Conservation (phyloP, 2,797 vertebrate genomes). For the Syncerus caffer region DNA sequence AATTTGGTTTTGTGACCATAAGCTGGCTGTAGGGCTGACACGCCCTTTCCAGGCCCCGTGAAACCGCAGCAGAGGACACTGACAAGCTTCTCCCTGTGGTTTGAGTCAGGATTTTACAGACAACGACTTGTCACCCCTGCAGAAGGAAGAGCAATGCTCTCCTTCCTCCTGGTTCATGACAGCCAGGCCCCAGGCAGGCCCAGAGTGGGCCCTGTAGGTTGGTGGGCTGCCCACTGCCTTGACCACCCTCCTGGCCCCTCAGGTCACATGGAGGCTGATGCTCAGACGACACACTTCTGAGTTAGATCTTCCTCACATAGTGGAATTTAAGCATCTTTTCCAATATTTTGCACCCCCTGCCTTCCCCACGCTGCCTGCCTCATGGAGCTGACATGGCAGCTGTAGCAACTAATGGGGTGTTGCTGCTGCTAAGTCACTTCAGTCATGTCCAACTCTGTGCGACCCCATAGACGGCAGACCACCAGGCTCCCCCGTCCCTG, state of each 20-base stretch:
- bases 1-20: background rate
- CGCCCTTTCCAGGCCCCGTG: background rate
- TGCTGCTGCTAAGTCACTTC: too few species aligned
- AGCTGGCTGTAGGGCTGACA: fast-evolving
- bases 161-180: fast-evolving
- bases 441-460: too few species aligned
- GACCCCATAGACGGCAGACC: too few species aligned
- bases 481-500: too few species aligned
- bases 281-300: background rate
- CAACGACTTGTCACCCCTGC: background rate
- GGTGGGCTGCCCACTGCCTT: background rate
- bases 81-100: fast-evolving
- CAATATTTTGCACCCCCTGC: background rate
- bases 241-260: background rate
- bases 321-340: fast-evolving
- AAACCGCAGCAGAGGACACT: background rate
- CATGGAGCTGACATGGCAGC: background rate
- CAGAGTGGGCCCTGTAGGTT: background rate
- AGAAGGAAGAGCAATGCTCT: background rate
- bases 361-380: background rate
- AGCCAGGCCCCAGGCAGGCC: background rate
- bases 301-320: fast-evolving
- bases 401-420: background rate
- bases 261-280: background rate
- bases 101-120: background rate